Evolutionary conservation across 1,140 invertebrate species (phyloP).

Genomic region (Micrasema longulum): DNA sequence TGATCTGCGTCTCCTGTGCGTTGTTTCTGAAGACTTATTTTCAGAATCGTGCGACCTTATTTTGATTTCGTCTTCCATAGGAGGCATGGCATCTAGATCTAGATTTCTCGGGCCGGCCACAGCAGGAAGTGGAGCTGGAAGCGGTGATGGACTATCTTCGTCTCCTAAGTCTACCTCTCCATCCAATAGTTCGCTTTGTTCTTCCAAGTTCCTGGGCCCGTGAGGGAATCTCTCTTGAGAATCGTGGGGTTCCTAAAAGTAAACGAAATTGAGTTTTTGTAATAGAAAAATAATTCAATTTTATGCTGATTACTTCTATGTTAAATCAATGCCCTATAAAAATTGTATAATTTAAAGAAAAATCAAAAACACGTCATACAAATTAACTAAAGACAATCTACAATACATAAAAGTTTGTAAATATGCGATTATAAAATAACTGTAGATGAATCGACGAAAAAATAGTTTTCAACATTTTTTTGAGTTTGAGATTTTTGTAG

Average conservation of each 20-base stretch:
- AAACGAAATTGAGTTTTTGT: too few species aligned
- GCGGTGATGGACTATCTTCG: slow-evolving; percentile 56
- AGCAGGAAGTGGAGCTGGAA: slow-evolving; percentile 63
- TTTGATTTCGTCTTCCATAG: slow-evolving; percentile 22
- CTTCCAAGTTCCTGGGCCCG: slow-evolving; percentile 79
- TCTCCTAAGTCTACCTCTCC: slow-evolving; percentile 54
- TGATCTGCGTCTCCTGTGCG: slow-evolving; percentile 69
- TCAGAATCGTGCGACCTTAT: not conserved
- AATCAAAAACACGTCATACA: too few species aligned
- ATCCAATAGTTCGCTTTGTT: slow-evolving; percentile 53
- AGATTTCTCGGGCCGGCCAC: slow-evolving; percentile 71
- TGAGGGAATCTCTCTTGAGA: slow-evolving; percentile 83
- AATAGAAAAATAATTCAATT: too few species aligned
- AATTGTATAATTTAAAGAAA: too few species aligned
- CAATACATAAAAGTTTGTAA: too few species aligned
- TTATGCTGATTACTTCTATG: too few species aligned
- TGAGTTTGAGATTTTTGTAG: too few species aligned
- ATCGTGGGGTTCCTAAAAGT: slow-evolving; percentile 68
- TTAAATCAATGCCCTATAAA: too few species aligned
- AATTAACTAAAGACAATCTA: too few species aligned
- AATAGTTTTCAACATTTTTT: too few species aligned
- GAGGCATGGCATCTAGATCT: slow-evolving; percentile 57
- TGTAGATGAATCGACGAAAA: too few species aligned
- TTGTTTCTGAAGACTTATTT: slow-evolving; percentile 28
- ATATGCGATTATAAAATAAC: too few species aligned